Base-by-base conservation (phyloP, 2,888 invertebrate genomes). In the Helleia helle region DNA sequence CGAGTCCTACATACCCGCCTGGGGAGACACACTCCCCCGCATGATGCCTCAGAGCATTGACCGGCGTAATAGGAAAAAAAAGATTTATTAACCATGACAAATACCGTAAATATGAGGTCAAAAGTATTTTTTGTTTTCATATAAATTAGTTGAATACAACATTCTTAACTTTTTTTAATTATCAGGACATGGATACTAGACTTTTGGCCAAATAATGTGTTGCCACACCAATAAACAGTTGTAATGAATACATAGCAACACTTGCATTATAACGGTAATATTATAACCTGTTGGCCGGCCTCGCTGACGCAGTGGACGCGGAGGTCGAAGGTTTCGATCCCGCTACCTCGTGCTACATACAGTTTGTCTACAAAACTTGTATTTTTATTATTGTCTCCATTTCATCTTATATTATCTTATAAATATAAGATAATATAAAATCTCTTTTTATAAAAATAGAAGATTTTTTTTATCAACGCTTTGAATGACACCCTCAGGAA, bases 311-410 rank as follows among this genome's bases (percentile, higher is more conserved):
- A 34, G 34, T 34, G 22, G 34, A 22, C 22, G 6, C 11, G 6
- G 22, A 9, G 34, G 34, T 34, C 34, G 22, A 4, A 34, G 34
- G 34, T 34, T 34, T 6, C 34, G 18, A 12, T 34, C 34, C 34
- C 34, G 34, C 34, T 34, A 34, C 34, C 18, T 12, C 22, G 34
- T 34, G 18, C 34, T 18, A 34, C 34, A 34, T 34, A 22, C 22
- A 5, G 22, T 2, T 22, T 22, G 5, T 22, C 5, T 22, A 22
- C 22, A 3, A 18, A 18, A 18, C 18, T 22, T 22, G 5, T 22
- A 22, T 22, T n/a, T n/a, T n/a, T n/a, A n/a, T n/a, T n/a, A n/a
- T n/a, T n/a, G n/a, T n/a, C n/a, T n/a, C n/a, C n/a, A n/a, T n/a
- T n/a, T n/a, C n/a, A n/a, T n/a, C n/a, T n/a, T n/a, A n/a, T n/a